Base-by-base conservation (phyloP, 2,888 invertebrate genomes). In the Drosophila pegasa region DNA sequence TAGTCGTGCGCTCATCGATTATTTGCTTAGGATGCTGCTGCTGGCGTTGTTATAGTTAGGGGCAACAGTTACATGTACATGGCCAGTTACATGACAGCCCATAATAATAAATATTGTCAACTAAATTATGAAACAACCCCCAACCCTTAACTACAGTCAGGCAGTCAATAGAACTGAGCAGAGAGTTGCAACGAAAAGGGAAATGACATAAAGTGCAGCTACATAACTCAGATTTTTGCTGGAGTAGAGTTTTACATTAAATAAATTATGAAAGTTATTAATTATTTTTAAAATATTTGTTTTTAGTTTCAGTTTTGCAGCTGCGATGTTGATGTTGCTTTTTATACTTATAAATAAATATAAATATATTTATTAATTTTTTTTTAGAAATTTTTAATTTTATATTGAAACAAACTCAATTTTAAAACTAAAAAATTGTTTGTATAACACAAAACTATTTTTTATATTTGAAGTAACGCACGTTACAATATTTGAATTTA, bases 91-190 rank as follows among this genome's bases (percentile, higher is more conserved):
- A 78, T 78, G 78, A 72, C 78, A 73, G 78, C 51, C 76, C 83
- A 85, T 85, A 82, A 79, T 85, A 76, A 83, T 83, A 83, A 83
- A 83, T 68, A 87, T 86, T 86, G 83, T 70, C 77, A 87, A 85
- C 83, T 82, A 87, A 85, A 88, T 85, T 87, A 82, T 87, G 75
- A 75, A 85, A 51, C 73, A 38, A 72, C 40, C 62, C 63, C 54
- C 56, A 35, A 35, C 61, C 52, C 52, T 45, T 41, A 20, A 35
- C 50, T 18, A n/a, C 47, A 12, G 12, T 0, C 47, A 29, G 2
- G 45, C 29, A n/a, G 14, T 48, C 9, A 20, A 29, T 50, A 4
- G 22, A 35, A 4, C 16, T 16, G 12, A 16, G 7, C 27, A 27
- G n/a, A 3, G 40, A 2, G 20, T 12, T 22, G 20, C 14, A 14